Evolutionary conservation across 64 coral and sea anemone genomes (phyloP).

Genomic region (Orbicella faveolata): DNA sequence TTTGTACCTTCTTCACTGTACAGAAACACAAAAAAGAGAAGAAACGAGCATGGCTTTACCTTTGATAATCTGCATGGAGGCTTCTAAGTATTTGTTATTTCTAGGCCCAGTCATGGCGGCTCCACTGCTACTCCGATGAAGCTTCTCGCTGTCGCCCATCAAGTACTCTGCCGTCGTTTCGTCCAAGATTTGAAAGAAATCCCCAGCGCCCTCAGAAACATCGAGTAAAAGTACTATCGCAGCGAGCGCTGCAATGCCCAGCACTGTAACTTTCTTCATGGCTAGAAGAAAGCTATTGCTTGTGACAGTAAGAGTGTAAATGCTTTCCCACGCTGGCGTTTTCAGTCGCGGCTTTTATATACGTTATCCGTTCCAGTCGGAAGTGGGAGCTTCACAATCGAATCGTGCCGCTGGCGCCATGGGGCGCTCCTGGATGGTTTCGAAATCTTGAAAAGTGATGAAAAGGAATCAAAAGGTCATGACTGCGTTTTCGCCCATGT

Average conservation of each 20-base stretch:
- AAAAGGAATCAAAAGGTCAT: no score
- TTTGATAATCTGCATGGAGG: slow-evolving; percentile 1
- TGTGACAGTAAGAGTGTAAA: not conserved
- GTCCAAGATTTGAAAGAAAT: slow-evolving; percentile 2
- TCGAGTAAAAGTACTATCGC: not conserved
- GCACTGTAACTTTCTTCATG: not conserved
- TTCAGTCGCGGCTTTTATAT: not conserved
- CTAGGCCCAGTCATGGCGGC: not conserved
- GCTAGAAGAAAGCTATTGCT: not conserved
- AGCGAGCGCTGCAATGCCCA: not conserved
- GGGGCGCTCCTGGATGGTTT: no score
- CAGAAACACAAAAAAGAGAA: not conserved
- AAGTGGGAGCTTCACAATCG: no score
- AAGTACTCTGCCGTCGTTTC: not conserved
- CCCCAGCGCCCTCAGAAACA: not conserved
- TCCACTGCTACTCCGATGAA: not conserved
- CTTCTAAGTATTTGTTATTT: slow-evolving; percentile 5
- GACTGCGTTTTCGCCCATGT: no score
- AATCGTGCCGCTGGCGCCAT: no score
- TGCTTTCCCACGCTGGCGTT: not conserved
- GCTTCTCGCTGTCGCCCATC: not conserved
- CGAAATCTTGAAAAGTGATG: no score
- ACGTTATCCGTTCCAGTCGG: no score
- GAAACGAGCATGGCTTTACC: not conserved
- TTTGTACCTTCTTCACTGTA: no score